Percentiles rank a stretch among this genome's conserved stretches.
These are phyloP conservation scores for Corbicula japonica DNA, from an alignment of 2,888 invertebrate species.

Conservation along the genomic window DNA sequence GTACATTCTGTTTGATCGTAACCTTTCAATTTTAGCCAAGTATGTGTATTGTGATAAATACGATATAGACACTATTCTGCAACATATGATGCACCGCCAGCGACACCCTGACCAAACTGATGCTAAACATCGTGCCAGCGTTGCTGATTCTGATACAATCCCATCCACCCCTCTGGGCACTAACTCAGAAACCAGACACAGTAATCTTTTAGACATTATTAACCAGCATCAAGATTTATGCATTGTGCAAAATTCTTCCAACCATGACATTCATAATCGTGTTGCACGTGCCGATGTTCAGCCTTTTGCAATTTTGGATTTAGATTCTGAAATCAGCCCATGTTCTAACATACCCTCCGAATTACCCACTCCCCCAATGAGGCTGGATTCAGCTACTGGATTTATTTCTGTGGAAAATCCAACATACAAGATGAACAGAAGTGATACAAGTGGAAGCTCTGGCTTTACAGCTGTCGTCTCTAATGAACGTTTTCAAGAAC, in stretches of 20 bases:
- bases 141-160: conserved; percentile 28
- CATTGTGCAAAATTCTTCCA: conserved; percentile 62
- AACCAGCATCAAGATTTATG: conserved; percentile 61
- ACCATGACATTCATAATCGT: conserved; percentile 50
- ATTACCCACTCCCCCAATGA: not conserved
- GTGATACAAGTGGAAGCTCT: not conserved
- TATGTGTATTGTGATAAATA: conserved; percentile 80
- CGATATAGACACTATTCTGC: conserved; percentile 72
- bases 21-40: conserved; percentile 81
- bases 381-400: not conserved
- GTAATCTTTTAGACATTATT: conserved; percentile 52
- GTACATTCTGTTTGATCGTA: conserved; percentile 85
- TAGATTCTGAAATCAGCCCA: conserved; percentile 45
- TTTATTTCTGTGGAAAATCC: conserved; percentile 28
- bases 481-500: too few species aligned
- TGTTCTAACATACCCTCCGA: conserved; percentile 40
- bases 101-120: conserved; percentile 48
- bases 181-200: conserved; percentile 20
- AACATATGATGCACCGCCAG: conserved; percentile 70
- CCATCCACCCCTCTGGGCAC: conserved; percentile 21
- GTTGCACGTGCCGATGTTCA: conserved; percentile 31
- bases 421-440: conserved; percentile 26
- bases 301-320: conserved; percentile 46
- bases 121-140: conserved; percentile 32
- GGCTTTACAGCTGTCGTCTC: conserved; percentile 23